Percentiles rank a stretch among this genome's conserved stretches.
Evolutionary conservation across 64 coral and sea anemone genomes (phyloP).

Genomic region (Montipora capricornis): DNA sequence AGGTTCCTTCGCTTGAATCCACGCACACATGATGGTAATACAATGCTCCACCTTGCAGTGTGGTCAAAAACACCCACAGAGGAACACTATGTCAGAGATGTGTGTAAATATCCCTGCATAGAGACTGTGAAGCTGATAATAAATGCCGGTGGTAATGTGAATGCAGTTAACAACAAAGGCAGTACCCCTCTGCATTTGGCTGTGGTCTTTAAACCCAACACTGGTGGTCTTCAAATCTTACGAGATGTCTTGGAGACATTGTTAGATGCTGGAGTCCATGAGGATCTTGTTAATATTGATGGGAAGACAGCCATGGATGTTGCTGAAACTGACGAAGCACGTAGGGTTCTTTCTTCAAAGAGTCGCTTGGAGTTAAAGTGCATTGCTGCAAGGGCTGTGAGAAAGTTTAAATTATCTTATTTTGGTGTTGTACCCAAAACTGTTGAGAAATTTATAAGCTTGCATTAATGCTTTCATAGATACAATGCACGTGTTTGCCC

Average conservation of each 20-base stretch:
- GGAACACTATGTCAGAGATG: conserved; percentile 85
- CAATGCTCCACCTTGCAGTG: conserved; percentile 75
- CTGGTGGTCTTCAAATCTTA: conserved; percentile 39
- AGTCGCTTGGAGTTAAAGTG: conserved; percentile 71
- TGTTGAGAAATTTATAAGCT: conserved; percentile 75
- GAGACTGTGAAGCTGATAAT: conserved; percentile 57
- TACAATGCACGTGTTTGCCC: background rate
- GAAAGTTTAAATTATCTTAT: conserved; percentile 63
- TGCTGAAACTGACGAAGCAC: conserved; percentile 60
- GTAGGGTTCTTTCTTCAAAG: conserved; percentile 50
- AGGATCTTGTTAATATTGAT: conserved; percentile 61
- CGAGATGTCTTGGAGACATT: conserved; percentile 62
- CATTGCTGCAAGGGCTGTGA: conserved; percentile 70
- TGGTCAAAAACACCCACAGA: conserved; percentile 76
- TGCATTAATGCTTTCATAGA: conserved; percentile 32
- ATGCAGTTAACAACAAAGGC: conserved; percentile 67
- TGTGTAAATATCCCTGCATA: conserved; percentile 76
- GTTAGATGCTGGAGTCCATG: conserved; percentile 64
- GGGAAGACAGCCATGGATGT: conserved; percentile 69
- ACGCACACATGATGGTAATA: conserved; percentile 55
- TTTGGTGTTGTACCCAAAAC: conserved; percentile 77
- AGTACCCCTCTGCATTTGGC: conserved; percentile 80
- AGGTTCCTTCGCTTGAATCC: conserved; percentile 77
- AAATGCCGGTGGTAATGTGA: conserved; percentile 57
- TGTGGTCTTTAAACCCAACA: conserved; percentile 60